Evolutionary conservation across 2,797 vertebrate species (phyloP), one percentile per base, ranked within the genome.

Genomic region (Sphenodon punctatus): DNA sequence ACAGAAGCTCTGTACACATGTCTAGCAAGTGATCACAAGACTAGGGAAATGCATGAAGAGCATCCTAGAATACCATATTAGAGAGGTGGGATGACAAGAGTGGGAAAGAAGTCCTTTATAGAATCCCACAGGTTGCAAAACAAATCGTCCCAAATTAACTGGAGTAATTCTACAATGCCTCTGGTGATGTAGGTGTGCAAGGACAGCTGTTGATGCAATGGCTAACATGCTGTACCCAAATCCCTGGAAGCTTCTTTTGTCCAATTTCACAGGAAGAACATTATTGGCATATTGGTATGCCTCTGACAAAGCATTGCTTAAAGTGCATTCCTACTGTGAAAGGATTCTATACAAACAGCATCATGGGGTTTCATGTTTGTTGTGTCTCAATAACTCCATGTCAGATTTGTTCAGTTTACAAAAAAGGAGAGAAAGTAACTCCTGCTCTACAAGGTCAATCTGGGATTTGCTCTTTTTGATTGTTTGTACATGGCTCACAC

Each of bases 401-500:
- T 0, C 2, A 23, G 11, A 68, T 17, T 56, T 78, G 4, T 19
- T 74, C 0, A 0, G 67, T 68, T 80, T 7, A 23, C 23, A 58
- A 38, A 45, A 10, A 69, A 55, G n/a, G 39, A 72, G 13, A 14
- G 27, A 78, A 82, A 80, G 41, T 79, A 23, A 67, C n/a, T 65
- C 53, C 42, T 70, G 7, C 5, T 25, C 23, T 25, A 15, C 17
- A 27, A 61, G 19, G 38, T n/a, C 76, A 46, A 84, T 4, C 5
- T 41, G 53, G 36, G 27, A 30, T 3, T 78, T 48, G 30, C 60
- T 73, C 63, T 59, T 74, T 48, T n/a, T 30, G n/a, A n/a, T n/a
- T n/a, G n/a, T n/a, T n/a, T n/a, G n/a, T n/a, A n/a, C n/a, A n/a
- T n/a, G 32, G 45, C 6, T n/a, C 55, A 23, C 5, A 56, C 3